Evolutionary conservation across 2,888 invertebrate genomes (phyloP).

Genomic region (Mimumesa dahlbomi): DNA sequence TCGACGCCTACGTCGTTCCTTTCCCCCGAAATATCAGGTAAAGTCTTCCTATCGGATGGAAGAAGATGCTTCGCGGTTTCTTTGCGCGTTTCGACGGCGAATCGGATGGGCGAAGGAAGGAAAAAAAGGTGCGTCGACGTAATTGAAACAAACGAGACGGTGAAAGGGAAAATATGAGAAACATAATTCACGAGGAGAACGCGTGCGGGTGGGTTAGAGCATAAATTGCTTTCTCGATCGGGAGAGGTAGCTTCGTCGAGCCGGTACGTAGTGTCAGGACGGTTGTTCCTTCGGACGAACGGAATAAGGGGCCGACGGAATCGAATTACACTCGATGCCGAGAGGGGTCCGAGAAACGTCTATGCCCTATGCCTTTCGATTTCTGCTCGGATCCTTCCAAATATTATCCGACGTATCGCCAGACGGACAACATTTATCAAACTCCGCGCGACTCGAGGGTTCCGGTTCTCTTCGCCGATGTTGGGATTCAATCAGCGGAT

Average conservation of each 20-base stretch:
- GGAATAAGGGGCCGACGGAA: constrained; percentile 52
- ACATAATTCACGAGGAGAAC: constrained; percentile 50
- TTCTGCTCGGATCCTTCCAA: constrained; percentile 70
- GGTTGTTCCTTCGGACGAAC: constrained; percentile 34
- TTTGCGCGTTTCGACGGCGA: too few relatives aligned
- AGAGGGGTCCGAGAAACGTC: background rate
- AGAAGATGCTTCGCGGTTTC: too few relatives aligned
- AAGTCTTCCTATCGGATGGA: too few relatives aligned
- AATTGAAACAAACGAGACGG: constrained; percentile 52
- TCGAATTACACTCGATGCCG: constrained; percentile 70
- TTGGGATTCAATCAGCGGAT: constrained; percentile 79
- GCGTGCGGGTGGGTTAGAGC: background rate
- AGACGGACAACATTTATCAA: constrained; percentile 77
- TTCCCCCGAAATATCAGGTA: too few relatives aligned
- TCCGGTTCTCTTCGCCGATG: constrained; percentile 41
- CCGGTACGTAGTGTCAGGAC: constrained; percentile 45
- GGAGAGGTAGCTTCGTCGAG: constrained; percentile 21
- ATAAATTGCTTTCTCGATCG: constrained; percentile 51
- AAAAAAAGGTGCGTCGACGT: too few relatives aligned
- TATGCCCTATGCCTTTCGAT: constrained; percentile 38
- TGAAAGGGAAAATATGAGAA: constrained; percentile 50
- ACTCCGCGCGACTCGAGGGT: constrained; percentile 54
- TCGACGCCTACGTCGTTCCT: too few relatives aligned
- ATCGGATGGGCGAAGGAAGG: constrained; percentile 27
- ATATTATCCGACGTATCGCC: constrained; percentile 77